phyloP scores from a whole-genome alignment of 2,113 vertebrate species.

The Micronycteris hirsuta region DNA sequence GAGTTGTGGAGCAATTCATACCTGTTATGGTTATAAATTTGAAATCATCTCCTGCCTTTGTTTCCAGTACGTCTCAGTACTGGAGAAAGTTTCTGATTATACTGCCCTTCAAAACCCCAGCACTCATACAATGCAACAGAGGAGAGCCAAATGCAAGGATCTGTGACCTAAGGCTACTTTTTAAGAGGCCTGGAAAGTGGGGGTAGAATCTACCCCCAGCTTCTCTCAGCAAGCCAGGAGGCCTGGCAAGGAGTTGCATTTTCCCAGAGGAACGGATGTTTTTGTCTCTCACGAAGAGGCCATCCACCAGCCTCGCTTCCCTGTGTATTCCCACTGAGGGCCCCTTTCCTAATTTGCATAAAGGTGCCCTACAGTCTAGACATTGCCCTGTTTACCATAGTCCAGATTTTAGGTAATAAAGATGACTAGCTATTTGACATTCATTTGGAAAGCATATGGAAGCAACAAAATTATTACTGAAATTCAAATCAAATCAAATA shows the following conservation, averaged over 20 bases:
- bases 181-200: not conserved
- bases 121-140: not conserved
- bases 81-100: not conserved
- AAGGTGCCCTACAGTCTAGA: not conserved
- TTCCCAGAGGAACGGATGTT: not conserved
- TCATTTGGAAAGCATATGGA: not conserved
- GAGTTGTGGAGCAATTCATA: not conserved
- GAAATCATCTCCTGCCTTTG: not conserved
- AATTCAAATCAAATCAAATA: not conserved
- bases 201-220: not conserved
- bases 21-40: not conserved
- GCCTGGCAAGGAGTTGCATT: not conserved
- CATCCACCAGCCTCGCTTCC: not conserved
- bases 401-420: not conserved
- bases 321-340: not conserved
- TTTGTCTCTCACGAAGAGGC: not conserved
- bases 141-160: not conserved
- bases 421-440: not conserved
- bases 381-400: not conserved
- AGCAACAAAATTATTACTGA: not conserved
- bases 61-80: not conserved
- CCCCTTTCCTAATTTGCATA: not conserved
- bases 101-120: not conserved
- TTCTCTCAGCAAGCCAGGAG: not conserved
- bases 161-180: not conserved